A percentile compares a stretch with the other conserved stretches of the same genome.
phyloP scores from a whole-genome alignment of 2,888 invertebrate species.

The Zootermopsis nevadensis region DNA sequence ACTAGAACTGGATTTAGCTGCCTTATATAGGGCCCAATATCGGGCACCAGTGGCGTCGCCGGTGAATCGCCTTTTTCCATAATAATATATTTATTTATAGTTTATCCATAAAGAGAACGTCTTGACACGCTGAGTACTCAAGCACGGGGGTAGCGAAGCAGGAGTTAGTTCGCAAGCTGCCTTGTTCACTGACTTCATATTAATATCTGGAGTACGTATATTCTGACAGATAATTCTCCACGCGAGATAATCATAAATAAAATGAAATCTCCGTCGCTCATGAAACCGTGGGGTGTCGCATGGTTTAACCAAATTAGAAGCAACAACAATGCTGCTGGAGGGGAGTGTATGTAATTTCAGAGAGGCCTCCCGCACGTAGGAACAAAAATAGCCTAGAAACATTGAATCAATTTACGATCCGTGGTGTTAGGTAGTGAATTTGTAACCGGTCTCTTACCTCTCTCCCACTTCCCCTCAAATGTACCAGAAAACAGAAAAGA shows the following conservation, averaged over 20 bases:
- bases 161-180: too few relatives aligned
- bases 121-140: too few relatives aligned
- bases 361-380: background rate
- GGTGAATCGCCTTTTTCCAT: too few relatives aligned
- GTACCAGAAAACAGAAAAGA: background rate
- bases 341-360: background rate
- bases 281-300: background rate
- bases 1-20: too few relatives aligned
- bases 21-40: too few relatives aligned
- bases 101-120: too few relatives aligned
- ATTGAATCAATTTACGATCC: conserved; percentile 15
- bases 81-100: too few relatives aligned
- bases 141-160: too few relatives aligned
- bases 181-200: too few relatives aligned
- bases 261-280: background rate
- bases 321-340: background rate
- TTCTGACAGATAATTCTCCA: background rate
- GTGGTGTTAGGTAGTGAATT: background rate
- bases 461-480: background rate
- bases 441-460: background rate
- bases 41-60: too few relatives aligned
- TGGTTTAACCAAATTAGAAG: background rate
- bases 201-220: too few relatives aligned
- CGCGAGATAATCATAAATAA: background rate
- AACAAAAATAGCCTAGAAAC: conserved; percentile 6